phyloP scores from a whole-genome alignment of 2,888 invertebrate genomes.

The Caenorhabditis japonica region DNA sequence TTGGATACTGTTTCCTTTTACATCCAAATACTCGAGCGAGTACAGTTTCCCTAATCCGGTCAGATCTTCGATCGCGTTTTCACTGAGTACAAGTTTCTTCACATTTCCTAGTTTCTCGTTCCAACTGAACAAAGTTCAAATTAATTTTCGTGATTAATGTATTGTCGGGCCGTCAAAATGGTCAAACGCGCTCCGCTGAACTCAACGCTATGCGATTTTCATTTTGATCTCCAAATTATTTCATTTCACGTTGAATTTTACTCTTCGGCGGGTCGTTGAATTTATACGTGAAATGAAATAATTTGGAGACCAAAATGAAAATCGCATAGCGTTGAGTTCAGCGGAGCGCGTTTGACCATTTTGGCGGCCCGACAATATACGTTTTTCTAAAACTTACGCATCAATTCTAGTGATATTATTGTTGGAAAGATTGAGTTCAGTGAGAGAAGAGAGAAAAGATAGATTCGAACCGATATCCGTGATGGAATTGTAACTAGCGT shows the following conservation, averaged over 20 bases:
- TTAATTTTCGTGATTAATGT: too few relatives aligned
- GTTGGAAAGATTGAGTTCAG: slow-evolving; percentile 85
- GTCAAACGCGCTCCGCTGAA: too few relatives aligned
- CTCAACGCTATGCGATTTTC: too few relatives aligned
- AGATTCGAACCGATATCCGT: slow-evolving; percentile 83
- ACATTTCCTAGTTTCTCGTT: slow-evolving; percentile 90
- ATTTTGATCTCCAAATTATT: too few relatives aligned
- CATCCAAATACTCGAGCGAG: slow-evolving; percentile 88
- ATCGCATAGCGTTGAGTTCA: too few relatives aligned
- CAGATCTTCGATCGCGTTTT: slow-evolving; percentile 83
- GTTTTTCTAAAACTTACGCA: slow-evolving; percentile 80
- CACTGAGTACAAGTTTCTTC: slow-evolving; percentile 87
- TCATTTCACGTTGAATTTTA: too few relatives aligned
- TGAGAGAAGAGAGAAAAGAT: slow-evolving; percentile 85
- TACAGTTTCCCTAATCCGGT: slow-evolving; percentile 84
- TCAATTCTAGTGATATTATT: slow-evolving; percentile 83
- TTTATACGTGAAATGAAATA: too few relatives aligned
- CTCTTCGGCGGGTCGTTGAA: too few relatives aligned
- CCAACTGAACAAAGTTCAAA: slow-evolving; percentile 82
- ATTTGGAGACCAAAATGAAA: not conserved
- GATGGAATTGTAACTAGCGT: slow-evolving; percentile 85
- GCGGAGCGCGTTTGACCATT: too few relatives aligned
- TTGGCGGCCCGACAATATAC: too few relatives aligned
- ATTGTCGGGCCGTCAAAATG: too few relatives aligned
- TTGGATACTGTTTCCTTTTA: slow-evolving; percentile 88